Evolutionary conservation across 2,797 vertebrate genomes (phyloP).

Genomic region (Sebastes variabilis): DNA sequence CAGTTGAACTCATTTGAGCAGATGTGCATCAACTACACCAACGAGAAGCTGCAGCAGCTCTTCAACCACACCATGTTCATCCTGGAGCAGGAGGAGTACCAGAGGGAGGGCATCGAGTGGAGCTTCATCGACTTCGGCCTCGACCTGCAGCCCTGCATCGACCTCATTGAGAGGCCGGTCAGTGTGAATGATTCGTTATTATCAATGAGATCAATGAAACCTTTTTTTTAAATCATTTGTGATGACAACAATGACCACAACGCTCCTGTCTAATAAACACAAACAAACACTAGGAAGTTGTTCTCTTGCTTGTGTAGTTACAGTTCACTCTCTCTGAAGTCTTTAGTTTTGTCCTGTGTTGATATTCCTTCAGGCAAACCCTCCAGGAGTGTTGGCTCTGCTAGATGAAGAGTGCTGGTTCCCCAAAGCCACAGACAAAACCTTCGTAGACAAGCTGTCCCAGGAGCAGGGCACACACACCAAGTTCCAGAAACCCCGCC

Average conservation of each 20-base stretch:
- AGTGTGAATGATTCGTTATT: slow-evolving; percentile 46
- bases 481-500: slow-evolving; percentile 97
- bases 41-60: slow-evolving; percentile 98
- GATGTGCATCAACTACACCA: slow-evolving; percentile 98
- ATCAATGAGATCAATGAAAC: neutral
- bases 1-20: slow-evolving; percentile 98
- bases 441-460: slow-evolving; percentile 95
- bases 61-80: slow-evolving; percentile 99
- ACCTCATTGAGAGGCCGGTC: slow-evolving; percentile 96
- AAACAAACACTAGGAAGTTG: neutral
- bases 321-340: neutral
- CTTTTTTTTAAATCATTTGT: no score
- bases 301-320: neutral
- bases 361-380: slow-evolving; percentile 86
- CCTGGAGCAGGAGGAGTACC: slow-evolving; percentile 99
- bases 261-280: neutral
- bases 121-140: slow-evolving; percentile 99
- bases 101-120: slow-evolving; percentile 97
- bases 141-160: slow-evolving; percentile 98
- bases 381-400: slow-evolving; percentile 94
- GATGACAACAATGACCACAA: neutral
- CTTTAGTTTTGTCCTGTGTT: neutral
- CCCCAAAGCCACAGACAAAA: slow-evolving; percentile 98
- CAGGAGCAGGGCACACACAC: slow-evolving; percentile 96
- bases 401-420: slow-evolving; percentile 99